Evolutionary conservation across 2,113 vertebrate species (phyloP).

Genomic region (Rousettus leschenaultii): DNA sequence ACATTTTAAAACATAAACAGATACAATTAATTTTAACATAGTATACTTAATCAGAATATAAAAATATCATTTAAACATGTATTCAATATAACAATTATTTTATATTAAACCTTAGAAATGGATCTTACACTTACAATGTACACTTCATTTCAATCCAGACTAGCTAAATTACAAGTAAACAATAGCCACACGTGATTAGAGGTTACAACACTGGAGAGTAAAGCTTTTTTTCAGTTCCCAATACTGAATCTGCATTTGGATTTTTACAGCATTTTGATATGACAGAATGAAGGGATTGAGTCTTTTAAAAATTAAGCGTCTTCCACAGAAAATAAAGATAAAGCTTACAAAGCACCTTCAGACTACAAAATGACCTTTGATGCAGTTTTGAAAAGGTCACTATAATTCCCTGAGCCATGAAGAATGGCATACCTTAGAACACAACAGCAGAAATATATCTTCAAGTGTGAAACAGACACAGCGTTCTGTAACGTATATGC

Average conservation of each 20-base stretch:
- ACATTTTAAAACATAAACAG: neutral
- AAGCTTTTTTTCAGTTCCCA: neutral
- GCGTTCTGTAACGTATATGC: neutral
- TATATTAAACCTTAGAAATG: neutral
- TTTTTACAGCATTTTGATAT: neutral
- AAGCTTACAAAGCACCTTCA: neutral
- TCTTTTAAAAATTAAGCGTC: neutral
- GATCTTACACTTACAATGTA: neutral
- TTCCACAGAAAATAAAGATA: conserved; percentile 6
- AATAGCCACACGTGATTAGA: neutral
- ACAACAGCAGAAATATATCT: neutral
- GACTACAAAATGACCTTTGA: neutral
- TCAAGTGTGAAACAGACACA: neutral
- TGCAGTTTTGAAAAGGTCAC: neutral
- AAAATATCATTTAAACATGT: neutral
- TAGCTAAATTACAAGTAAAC: neutral
- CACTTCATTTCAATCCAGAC: neutral
- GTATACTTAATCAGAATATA: neutral
- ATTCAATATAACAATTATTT: conserved; percentile 13
- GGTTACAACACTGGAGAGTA: neutral
- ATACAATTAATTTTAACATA: neutral
- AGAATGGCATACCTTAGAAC: neutral
- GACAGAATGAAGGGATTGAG: neutral
- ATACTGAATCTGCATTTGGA: neutral
- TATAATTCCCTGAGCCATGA: neutral